phyloP scores from a whole-genome alignment of 2,113 vertebrate species.

The Siniperca chuatsi region DNA sequence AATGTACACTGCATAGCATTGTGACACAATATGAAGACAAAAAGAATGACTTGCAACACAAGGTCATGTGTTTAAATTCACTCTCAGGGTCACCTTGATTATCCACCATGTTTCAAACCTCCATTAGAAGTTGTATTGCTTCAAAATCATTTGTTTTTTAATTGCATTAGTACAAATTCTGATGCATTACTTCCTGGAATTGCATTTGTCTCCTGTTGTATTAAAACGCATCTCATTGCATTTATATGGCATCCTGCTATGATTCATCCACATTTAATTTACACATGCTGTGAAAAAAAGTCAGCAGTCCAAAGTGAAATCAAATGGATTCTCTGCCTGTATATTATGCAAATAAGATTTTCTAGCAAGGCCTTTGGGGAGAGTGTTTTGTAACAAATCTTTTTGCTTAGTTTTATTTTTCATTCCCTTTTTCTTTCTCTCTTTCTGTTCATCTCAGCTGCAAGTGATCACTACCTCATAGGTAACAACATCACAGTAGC shows the following conservation, averaged over 20 bases:
- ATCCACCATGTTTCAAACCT: background rate
- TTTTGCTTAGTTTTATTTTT: slow-evolving; percentile 35
- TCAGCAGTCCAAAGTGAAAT: slow-evolving; percentile 26
- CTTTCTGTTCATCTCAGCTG: slow-evolving; percentile 84
- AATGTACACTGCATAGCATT: background rate
- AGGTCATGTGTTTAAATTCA: background rate
- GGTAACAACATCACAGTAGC: slow-evolving; percentile 94
- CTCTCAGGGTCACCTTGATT: background rate
- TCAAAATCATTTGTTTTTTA: slow-evolving; percentile 6
- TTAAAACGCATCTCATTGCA: slow-evolving; percentile 59
- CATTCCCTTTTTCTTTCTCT: background rate
- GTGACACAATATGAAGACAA: background rate
- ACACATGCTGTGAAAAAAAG: slow-evolving; percentile 26
- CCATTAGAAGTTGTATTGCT: background rate
- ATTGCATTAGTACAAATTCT: slow-evolving; percentile 3
- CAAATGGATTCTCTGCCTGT: slow-evolving; percentile 37
- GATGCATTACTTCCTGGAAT: slow-evolving; percentile 40
- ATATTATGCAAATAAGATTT: slow-evolving; percentile 51
- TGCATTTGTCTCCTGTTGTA: slow-evolving; percentile 30
- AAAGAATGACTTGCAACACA: background rate
- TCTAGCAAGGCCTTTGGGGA: background rate
- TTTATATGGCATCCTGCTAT: slow-evolving; percentile 40
- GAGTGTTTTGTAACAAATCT: slow-evolving; percentile 23
- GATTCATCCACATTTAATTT: slow-evolving; percentile 54
- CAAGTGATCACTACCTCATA: slow-evolving; percentile 88